Base-by-base conservation (phyloP, 2,888 invertebrate genomes). In the Stratiomys singularior region DNA sequence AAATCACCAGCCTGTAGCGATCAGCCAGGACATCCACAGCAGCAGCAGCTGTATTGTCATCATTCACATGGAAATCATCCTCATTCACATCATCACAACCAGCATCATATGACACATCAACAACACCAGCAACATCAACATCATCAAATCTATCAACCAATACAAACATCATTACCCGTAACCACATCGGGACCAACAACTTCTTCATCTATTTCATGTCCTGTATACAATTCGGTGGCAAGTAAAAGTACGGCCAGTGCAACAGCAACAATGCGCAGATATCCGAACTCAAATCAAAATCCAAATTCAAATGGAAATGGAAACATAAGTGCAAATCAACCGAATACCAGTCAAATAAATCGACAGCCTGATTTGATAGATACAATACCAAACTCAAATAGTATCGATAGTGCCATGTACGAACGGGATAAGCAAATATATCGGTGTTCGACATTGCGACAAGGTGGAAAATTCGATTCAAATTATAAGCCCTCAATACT, bases 1-100 rank as follows among this genome's bases (percentile, higher is more conserved):
- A 94, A 93, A 89, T 92, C 92, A 89, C 89, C 86, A 86, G 88
- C 85, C 86, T 87, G 86, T 84, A 86, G 87, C 85, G 87, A 87
- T 83, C 84, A 85, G 81, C 80, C 81, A 64, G 79, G 69, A 28
- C 52, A 47, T 64, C 67, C 81, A 79, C 47, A 80, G 77, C 85
- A 86, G 67, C 86, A 87, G 82, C 86, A 85, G 74, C 84, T 86
- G 81, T 86, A 87, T 80, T 87, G 87, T 83, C 87, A 87, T 83
- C 86, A 87, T 88, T 89, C 89, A 87, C 88, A 87, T 18, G 47
- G 76, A 11, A 37, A 30, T 67, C 77, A 76, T 76, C 44, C 83
- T 76, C 85, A 85, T 77, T 47, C 69, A 85, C 81, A 86, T 88
- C 88, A 89, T 89, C 89, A 89, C 89, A 89, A 88, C 85, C 87